Conservation (phyloP, 1,140 invertebrate species). For the Dermatophagoides farinae region DNA sequence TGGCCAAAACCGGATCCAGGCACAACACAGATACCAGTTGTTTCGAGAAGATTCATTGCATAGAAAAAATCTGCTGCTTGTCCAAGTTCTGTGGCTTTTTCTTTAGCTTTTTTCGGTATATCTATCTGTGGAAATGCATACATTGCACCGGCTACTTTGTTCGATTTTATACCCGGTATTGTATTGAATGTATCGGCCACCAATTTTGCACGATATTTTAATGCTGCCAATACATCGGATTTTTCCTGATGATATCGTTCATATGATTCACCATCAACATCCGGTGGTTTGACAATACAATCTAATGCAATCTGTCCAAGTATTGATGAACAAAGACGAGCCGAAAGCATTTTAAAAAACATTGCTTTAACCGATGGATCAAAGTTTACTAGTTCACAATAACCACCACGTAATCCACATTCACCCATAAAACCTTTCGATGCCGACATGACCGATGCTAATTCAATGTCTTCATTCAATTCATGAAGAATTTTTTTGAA, state of each 20-base stretch:
- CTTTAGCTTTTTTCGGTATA: constrained; percentile 52
- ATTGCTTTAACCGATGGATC: constrained; percentile 60
- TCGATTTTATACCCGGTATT: constrained; percentile 36
- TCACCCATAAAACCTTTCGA: constrained; percentile 56
- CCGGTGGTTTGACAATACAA: constrained; percentile 56
- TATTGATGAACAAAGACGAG: constrained; percentile 76
- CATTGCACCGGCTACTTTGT: constrained; percentile 59
- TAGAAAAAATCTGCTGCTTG: constrained; percentile 70
- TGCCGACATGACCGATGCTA: constrained; percentile 86
- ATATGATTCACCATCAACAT: constrained; percentile 59
- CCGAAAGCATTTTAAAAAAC: constrained; percentile 74
- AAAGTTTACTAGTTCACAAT: constrained; percentile 71
- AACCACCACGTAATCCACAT: constrained; percentile 40
- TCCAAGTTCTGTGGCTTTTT: constrained; percentile 40
- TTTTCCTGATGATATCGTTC: constrained; percentile 54
- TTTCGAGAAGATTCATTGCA: constrained; percentile 76
- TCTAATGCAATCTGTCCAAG: constrained; percentile 63
- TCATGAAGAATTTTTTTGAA: constrained; percentile 82
- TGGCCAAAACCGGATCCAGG: constrained; percentile 51
- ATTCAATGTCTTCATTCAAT: constrained; percentile 63
- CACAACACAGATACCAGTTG: constrained; percentile 67
- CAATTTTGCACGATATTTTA: constrained; percentile 54
- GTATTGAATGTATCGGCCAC: constrained; percentile 75
- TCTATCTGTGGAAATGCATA: constrained; percentile 74
- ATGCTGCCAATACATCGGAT: constrained; percentile 47